These are phyloP conservation scores for Entomobrya proxima DNA, from an alignment of 2,888 invertebrate species.

Conservation along the genomic window DNA sequence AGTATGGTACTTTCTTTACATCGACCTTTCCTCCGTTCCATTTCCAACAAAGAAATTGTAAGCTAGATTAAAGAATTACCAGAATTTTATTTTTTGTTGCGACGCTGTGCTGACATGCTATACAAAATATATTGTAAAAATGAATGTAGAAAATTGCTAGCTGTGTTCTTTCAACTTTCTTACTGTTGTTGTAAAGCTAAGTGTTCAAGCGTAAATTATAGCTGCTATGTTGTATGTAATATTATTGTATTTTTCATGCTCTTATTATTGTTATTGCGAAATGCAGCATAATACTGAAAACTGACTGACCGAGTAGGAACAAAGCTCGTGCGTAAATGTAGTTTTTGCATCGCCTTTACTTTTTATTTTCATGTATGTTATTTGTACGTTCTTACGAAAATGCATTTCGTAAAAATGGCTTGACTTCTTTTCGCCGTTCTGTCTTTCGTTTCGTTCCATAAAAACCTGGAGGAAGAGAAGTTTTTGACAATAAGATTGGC, in stretches of 20 bases:
- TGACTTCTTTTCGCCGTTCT: not conserved
- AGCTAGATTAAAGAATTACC: conserved; percentile 39
- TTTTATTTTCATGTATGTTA: not conserved
- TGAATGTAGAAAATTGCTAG: not conserved
- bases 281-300: not conserved
- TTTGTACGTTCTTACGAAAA: not conserved
- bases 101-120: conserved; percentile 44
- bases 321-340: not conserved
- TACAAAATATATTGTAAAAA: conserved; percentile 16
- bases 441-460: not conserved
- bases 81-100: conserved; percentile 42
- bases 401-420: not conserved
- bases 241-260: not conserved
- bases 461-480: not conserved
- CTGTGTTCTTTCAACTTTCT: not conserved
- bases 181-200: not conserved
- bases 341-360: not conserved
- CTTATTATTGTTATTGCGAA: not conserved
- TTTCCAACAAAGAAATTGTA: conserved; percentile 42
- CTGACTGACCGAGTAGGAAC: conserved; percentile 1
- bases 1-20: not conserved
- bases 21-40: conserved; percentile 31
- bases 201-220: not conserved
- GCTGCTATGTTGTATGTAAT: not conserved
- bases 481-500: conserved; percentile 37